Evolutionary conservation across 2,113 vertebrate species (phyloP).

Genomic region (Capra hircus): DNA sequence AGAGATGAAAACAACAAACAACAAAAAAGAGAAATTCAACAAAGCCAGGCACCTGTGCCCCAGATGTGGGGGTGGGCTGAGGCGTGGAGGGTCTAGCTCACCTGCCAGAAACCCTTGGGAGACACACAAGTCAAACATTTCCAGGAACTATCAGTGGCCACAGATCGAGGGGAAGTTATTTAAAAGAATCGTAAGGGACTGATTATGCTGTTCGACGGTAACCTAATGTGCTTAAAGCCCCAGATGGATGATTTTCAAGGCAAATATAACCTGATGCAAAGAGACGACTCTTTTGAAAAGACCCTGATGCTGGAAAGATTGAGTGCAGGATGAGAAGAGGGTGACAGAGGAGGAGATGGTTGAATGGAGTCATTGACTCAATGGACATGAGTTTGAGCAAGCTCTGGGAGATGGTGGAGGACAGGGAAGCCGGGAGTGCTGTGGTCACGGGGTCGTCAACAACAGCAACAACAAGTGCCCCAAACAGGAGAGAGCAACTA

Average conservation of each 20-base stretch:
- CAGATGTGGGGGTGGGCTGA: not conserved
- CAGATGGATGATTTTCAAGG: not conserved
- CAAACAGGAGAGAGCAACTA: not conserved
- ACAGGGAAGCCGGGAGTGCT: not conserved
- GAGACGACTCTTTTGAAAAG: not conserved
- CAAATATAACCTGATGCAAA: not conserved
- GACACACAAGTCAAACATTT: not conserved
- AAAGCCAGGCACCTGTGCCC: not conserved
- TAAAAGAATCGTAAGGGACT: not conserved
- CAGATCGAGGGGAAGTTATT: not conserved
- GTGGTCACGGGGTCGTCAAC: accelerated
- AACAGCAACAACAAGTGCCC: not conserved
- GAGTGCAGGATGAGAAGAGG: not conserved
- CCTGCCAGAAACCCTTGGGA: not conserved
- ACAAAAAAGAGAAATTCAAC: not conserved
- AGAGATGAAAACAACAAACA: not conserved
- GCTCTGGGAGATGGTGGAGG: not conserved
- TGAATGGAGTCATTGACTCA: not conserved
- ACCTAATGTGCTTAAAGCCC: not conserved
- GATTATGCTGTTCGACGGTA: accelerated
- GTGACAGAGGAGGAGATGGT: not conserved
- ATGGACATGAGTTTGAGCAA: not conserved
- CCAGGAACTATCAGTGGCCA: not conserved
- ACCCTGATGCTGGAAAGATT: not conserved
- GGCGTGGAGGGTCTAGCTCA: not conserved